These are phyloP conservation scores for Chymomyza amoena DNA, from an alignment of 2,888 invertebrate genomes.

Conservation along the genomic window DNA sequence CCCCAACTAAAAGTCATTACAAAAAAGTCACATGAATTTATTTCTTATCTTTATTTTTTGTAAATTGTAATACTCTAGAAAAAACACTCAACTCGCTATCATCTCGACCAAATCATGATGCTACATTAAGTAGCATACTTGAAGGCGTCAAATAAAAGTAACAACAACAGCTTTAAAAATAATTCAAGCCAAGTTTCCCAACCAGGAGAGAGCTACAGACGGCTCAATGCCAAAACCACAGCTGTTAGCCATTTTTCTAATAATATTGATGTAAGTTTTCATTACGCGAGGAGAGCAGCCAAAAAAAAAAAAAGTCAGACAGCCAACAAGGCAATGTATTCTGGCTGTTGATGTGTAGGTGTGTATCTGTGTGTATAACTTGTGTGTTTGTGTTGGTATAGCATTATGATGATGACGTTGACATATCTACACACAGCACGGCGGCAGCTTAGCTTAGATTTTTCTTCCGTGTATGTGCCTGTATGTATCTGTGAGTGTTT, in stretches of 20 bases:
- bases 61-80: background rate
- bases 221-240: constrained; percentile 27
- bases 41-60: background rate
- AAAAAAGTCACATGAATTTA: background rate
- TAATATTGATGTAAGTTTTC: constrained; percentile 68
- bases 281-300: constrained; percentile 49
- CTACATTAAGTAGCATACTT: background rate
- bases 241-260: constrained; percentile 62
- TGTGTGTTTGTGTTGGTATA: constrained; percentile 27
- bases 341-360: background rate
- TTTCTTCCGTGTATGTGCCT: constrained; percentile 11
- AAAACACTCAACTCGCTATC: background rate
- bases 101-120: background rate
- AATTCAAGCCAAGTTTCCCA: background rate
- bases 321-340: constrained; percentile 1
- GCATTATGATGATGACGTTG: constrained; percentile 65
- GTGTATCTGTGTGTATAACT: constrained; percentile 1
- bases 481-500: background rate
- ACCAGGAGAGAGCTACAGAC: background rate
- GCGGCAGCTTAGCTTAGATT: constrained; percentile 51
- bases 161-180: background rate
- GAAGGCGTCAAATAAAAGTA: background rate
- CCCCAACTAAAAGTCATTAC: background rate
- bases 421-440: constrained; percentile 60
- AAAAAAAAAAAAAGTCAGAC: constrained; percentile 22